These are phyloP conservation scores for Hypanus sabinus DNA, from an alignment of 2,113 vertebrate genomes.

Conservation along the genomic window DNA sequence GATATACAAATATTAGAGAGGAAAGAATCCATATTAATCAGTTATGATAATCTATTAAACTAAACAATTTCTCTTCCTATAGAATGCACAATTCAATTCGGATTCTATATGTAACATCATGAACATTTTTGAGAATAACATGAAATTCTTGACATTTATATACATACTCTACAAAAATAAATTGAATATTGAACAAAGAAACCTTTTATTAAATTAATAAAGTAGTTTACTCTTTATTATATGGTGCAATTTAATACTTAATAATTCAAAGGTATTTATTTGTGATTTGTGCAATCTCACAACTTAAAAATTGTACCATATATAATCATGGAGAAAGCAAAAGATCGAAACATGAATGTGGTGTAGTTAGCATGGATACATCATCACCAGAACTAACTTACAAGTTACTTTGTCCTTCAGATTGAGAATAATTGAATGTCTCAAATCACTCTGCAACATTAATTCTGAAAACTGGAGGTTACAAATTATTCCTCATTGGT, in stretches of 20 bases:
- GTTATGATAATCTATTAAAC: not conserved
- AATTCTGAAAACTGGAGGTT: not conserved
- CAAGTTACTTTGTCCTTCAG: not conserved
- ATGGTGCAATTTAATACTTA: not conserved
- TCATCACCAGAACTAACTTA: not conserved
- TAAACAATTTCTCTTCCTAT: not conserved
- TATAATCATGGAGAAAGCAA: not conserved
- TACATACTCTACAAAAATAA: too few relatives aligned
- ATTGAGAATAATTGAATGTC: not conserved
- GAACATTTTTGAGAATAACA: not conserved
- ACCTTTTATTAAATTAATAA: not conserved
- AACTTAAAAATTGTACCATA: not conserved
- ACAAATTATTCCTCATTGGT: not conserved
- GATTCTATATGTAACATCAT: too few relatives aligned
- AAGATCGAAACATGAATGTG: not conserved
- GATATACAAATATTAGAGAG: too few relatives aligned
- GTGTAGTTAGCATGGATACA: not conserved
- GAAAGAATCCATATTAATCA: not conserved
- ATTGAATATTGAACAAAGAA: too few relatives aligned
- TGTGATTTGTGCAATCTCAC: not conserved
- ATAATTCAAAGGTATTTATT: not conserved
- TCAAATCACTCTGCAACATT: not conserved
- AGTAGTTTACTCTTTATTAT: not conserved
- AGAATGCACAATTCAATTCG: not conserved
- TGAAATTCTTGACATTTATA: not conserved